phyloP scores from a whole-genome alignment of 2,797 vertebrate genomes.

The Pampus argenteus region DNA sequence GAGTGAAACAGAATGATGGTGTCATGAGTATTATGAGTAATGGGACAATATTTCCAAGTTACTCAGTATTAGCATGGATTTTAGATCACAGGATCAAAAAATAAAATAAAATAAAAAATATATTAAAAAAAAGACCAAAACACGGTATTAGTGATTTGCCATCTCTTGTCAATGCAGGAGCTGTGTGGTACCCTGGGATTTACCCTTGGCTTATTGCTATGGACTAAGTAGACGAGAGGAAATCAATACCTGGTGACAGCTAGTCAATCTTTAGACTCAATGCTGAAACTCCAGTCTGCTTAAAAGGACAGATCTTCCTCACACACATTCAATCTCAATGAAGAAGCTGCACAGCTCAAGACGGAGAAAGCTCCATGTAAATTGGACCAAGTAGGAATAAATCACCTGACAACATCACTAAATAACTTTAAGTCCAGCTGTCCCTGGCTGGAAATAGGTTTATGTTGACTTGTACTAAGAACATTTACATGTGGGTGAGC shows the following conservation, averaged over 20 bases:
- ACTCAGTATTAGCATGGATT: conserved; percentile 53
- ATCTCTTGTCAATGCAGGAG: conserved; percentile 48
- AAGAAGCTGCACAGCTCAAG: conserved; percentile 57
- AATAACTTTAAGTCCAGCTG: conserved; percentile 77
- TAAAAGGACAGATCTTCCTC: conserved; percentile 74
- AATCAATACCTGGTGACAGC: conserved; percentile 83
- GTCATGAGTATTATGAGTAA: conserved; percentile 13
- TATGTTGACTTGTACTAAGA: conserved; percentile 60
- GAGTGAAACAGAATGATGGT: conserved; percentile 6
- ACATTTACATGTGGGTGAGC: conserved; percentile 71
- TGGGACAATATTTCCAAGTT: conserved; percentile 36
- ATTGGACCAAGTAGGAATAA: conserved; percentile 75
- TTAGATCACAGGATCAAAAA: conserved; percentile 63
- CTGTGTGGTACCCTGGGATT: conserved; percentile 64
- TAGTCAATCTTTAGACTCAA: conserved; percentile 82
- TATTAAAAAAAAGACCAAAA: conserved; percentile 57
- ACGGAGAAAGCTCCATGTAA: conserved; percentile 72
- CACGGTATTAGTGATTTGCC: conserved; percentile 55
- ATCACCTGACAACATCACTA: conserved; percentile 76
- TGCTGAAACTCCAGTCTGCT: conserved; percentile 73
- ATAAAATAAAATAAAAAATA: too few species aligned
- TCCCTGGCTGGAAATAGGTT: conserved; percentile 72
- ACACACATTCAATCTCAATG: conserved; percentile 73
- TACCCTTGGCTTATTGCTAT: conserved; percentile 75
- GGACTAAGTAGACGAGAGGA: conserved; percentile 77